Base-by-base conservation (phyloP, 2,113 vertebrate genomes). In the Thunnus maccoyii region DNA sequence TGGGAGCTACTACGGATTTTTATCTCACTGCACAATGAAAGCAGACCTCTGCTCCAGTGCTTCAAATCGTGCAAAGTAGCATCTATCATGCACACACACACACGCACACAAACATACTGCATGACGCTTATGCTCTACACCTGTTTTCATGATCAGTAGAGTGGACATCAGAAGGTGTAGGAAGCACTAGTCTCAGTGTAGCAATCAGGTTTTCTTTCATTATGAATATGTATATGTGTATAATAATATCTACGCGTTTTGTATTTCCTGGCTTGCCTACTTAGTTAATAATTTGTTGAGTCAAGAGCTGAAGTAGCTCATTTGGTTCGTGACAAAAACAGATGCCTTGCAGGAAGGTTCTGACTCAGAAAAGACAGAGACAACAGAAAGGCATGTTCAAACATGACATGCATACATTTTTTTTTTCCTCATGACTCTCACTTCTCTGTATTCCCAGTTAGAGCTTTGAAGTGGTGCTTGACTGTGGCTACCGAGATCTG, bases 1-100 rank as follows among this genome's bases (percentile, higher is more conserved):
- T 84, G 84, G 85, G 22, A 68, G 76, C 62, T 72, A 47, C 69
- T 85, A 41, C 46, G 72, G 78, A 84, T 85, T 80, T 79, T 14
- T 48, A 84, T 87, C 78, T 86, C 18, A 6, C n/a, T 44, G 52
- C 11, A 25, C 62, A 76, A 80, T 65, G 27, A 80, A 86, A 84
- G 58, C 41, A 57, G 63, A 75, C 56, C 61, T 70, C 61, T 83
- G 54, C 48, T 63, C 30, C 36, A 46, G n/a, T 51, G 54, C 27
- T 75, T 46, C 16, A 74, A 77, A 84, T 20, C 16, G 16, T 57
- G 25, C 25, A 32, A 0, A 30, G 51, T 3, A 44, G 56, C 75
- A 4, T 13, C 25, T n/a, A 70, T 36, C 54, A 25, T 6, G 13
- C 6, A 58, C 46, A 47, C 56, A 47, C 56, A 60, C n/a, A 50